Conservation (phyloP, 2,888 invertebrate genomes). For the Strigamia transsilvanica region DNA sequence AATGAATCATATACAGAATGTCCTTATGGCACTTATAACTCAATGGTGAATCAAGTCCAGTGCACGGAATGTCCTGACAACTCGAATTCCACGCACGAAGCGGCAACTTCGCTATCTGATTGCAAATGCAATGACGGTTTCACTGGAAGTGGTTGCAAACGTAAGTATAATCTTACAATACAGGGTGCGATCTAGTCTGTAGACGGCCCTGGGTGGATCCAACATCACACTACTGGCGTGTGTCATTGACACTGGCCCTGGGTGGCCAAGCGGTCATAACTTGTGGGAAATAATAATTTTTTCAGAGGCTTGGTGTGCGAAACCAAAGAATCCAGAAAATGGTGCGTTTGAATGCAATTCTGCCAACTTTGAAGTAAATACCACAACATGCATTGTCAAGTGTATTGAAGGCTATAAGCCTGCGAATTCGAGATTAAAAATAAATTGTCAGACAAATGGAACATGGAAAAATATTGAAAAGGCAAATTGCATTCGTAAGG, state of each 20-base stretch:
- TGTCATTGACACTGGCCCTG: too few species aligned
- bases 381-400: not conserved
- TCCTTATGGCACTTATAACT: not conserved
- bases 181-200: too few species aligned
- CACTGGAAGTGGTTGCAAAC: not conserved
- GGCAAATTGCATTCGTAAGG: not conserved
- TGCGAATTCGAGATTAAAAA: not conserved
- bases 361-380: not conserved
- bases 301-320: not conserved
- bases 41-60: not conserved
- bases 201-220: too few species aligned
- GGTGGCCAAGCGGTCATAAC: too few species aligned
- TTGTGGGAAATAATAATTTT: not conserved
- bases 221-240: too few species aligned
- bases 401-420: not conserved
- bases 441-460: not conserved
- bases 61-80: not conserved
- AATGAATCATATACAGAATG: not conserved
- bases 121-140: not conserved
- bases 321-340: not conserved
- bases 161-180: not conserved
- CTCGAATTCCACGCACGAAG: not conserved
- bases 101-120: not conserved
- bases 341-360: not conserved
- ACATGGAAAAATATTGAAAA: not conserved